A percentile compares a stretch with the other conserved stretches of the same genome.
phyloP scores from a whole-genome alignment of 2,888 invertebrate species.

The Phalangium opilio region DNA sequence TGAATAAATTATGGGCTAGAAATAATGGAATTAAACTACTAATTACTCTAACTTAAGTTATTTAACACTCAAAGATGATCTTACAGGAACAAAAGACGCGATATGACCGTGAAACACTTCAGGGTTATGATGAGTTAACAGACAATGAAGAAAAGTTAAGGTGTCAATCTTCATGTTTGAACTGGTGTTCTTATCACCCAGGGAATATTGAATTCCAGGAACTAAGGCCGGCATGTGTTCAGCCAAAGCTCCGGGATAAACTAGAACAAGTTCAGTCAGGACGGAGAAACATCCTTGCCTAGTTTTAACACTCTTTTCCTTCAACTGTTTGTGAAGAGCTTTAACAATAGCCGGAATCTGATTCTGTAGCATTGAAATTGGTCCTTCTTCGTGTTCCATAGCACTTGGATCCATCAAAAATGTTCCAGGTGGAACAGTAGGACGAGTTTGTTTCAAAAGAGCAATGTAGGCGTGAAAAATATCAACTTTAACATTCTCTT shows the following conservation, averaged over 20 bases:
- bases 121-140: slow-evolving; percentile 61
- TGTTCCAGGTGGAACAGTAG: slow-evolving; percentile 36
- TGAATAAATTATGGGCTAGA: slow-evolving; percentile 59
- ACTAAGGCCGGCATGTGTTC: slow-evolving; percentile 68
- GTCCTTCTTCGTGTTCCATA: slow-evolving; percentile 34
- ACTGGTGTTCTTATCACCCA: slow-evolving; percentile 78
- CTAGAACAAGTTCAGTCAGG: slow-evolving; percentile 73
- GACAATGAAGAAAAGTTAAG: slow-evolving; percentile 71
- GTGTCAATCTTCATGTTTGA: slow-evolving; percentile 98
- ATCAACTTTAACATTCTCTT: slow-evolving; percentile 97
- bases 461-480: slow-evolving; percentile 94
- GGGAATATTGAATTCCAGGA: slow-evolving; percentile 56
- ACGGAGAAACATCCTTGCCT: slow-evolving; percentile 82
- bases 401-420: slow-evolving; percentile 28
- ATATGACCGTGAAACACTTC: slow-evolving; percentile 67
- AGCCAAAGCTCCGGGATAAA: slow-evolving; percentile 73
- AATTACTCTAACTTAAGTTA: too few relatives aligned
- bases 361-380: slow-evolving; percentile 28
- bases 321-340: slow-evolving; percentile 73
- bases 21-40: slow-evolving; percentile 7
- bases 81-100: slow-evolving; percentile 49
- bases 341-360: slow-evolving; percentile 64
- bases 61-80: slow-evolving; percentile 5
- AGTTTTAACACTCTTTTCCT: slow-evolving; percentile 68
- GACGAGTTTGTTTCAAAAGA: slow-evolving; percentile 65